Percentiles rank a stretch among this genome's conserved stretches.
Evolutionary conservation across 2,888 invertebrate genomes (phyloP).

Genomic region (Acleris laterana): DNA sequence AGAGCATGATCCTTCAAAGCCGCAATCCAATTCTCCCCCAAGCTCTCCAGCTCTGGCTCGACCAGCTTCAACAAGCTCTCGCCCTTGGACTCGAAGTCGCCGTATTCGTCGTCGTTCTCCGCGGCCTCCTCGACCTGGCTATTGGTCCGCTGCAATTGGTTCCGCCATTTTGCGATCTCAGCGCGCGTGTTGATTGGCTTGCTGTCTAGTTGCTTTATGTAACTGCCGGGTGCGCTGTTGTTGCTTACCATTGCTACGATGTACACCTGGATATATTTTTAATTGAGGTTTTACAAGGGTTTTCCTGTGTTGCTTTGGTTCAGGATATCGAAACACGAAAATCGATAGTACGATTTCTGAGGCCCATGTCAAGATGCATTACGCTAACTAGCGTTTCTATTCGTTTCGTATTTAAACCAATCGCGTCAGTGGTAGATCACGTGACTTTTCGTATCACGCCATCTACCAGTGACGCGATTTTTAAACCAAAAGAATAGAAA

Average conservation of each 20-base stretch:
- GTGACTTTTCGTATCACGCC: no score
- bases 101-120: slow-evolving; percentile 85
- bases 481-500: no score
- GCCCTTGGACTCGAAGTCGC: slow-evolving; percentile 90
- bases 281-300: no score
- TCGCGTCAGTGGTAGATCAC: no score
- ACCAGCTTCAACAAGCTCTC: slow-evolving; percentile 95
- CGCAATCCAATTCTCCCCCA: slow-evolving; percentile 97
- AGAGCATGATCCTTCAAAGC: slow-evolving; percentile 98
- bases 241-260: slow-evolving; percentile 96
- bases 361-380: no score
- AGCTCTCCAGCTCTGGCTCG: slow-evolving; percentile 94
- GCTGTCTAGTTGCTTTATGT: slow-evolving; percentile 78
- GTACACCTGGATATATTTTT: slow-evolving; percentile 86
- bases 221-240: slow-evolving; percentile 87
- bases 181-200: slow-evolving; percentile 71
- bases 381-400: no score
- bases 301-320: no score
- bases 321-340: no score
- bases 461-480: no score
- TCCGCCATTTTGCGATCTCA: slow-evolving; percentile 74
- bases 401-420: no score
- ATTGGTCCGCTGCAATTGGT: slow-evolving; percentile 62
- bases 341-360: no score
- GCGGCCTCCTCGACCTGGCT: slow-evolving; percentile 65